Evolutionary conservation across 2,888 invertebrate species (phyloP).

Genomic region (Melanostoma scalare): DNA sequence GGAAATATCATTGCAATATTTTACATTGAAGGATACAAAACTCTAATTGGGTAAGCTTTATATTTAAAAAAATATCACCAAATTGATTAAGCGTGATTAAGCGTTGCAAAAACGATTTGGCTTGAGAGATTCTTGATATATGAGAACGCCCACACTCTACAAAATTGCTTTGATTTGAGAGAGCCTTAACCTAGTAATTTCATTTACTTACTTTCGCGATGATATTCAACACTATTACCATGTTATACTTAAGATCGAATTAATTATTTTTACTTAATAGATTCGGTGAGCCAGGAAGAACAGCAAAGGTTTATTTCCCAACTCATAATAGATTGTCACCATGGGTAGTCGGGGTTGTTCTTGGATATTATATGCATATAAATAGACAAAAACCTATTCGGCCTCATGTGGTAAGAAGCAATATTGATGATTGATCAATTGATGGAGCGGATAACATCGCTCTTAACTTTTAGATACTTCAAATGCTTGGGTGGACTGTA

Average conservation of each 20-base stretch:
- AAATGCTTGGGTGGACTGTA: conserved; percentile 62
- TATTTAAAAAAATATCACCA: too few relatives aligned
- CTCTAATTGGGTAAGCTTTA: conserved; percentile 38
- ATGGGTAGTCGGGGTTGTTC: conserved; percentile 74
- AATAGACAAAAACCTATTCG: conserved; percentile 15
- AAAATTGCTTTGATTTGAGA: too few relatives aligned
- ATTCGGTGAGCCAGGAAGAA: conserved; percentile 22
- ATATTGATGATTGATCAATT: neutral
- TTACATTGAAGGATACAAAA: conserved; percentile 18
- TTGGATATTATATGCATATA: conserved; percentile 74
- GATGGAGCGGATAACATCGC: neutral
- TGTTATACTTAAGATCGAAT: too few relatives aligned
- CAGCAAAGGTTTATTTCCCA: conserved; percentile 61
- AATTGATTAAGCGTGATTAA: too few relatives aligned
- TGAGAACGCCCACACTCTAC: too few relatives aligned
- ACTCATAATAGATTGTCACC: conserved; percentile 74
- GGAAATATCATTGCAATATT: conserved; percentile 48
- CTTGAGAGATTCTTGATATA: too few relatives aligned
- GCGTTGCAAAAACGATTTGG: too few relatives aligned
- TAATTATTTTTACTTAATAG: neutral
- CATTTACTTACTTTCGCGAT: too few relatives aligned
- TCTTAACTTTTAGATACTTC: conserved; percentile 5
- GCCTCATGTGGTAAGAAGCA: neutral
- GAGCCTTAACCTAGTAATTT: too few relatives aligned
- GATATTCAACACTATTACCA: too few relatives aligned